These are phyloP conservation scores for Varanus komodoensis DNA, from an alignment of 2,113 vertebrate genomes.

Conservation along the genomic window DNA sequence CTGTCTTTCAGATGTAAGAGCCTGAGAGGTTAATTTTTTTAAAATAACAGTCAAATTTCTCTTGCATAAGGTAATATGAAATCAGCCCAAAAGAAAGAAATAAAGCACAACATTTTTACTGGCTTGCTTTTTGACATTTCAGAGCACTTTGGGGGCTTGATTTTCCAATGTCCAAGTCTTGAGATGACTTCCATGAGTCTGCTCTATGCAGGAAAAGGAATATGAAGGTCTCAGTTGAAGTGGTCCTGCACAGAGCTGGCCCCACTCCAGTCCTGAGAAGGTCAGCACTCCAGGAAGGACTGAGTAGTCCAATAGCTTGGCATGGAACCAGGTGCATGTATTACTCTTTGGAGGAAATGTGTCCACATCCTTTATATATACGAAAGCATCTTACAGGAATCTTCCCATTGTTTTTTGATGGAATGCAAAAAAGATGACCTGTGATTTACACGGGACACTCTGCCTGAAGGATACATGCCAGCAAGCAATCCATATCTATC, in stretches of 20 bases:
- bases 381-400: too few relatives aligned
- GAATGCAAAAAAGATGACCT: too few relatives aligned
- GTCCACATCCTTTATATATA: too few relatives aligned
- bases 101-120: neutral
- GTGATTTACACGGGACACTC: too few relatives aligned
- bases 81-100: neutral
- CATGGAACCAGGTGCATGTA: neutral
- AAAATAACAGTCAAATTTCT: neutral
- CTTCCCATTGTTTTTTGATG: too few relatives aligned
- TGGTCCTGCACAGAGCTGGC: neutral
- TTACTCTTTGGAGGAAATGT: neutral
- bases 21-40: neutral
- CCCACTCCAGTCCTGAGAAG: neutral
- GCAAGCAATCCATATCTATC: too few relatives aligned
- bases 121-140: neutral
- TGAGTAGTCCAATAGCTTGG: neutral
- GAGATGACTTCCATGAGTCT: neutral
- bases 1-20: neutral
- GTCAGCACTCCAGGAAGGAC: neutral
- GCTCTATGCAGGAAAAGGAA: neutral
- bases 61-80: neutral
- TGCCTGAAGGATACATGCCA: too few relatives aligned
- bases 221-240: neutral
- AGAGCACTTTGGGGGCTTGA: neutral
- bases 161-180: neutral